phyloP scores from a whole-genome alignment of 1,140 invertebrate genomes.

The Trichonephila clavata region DNA sequence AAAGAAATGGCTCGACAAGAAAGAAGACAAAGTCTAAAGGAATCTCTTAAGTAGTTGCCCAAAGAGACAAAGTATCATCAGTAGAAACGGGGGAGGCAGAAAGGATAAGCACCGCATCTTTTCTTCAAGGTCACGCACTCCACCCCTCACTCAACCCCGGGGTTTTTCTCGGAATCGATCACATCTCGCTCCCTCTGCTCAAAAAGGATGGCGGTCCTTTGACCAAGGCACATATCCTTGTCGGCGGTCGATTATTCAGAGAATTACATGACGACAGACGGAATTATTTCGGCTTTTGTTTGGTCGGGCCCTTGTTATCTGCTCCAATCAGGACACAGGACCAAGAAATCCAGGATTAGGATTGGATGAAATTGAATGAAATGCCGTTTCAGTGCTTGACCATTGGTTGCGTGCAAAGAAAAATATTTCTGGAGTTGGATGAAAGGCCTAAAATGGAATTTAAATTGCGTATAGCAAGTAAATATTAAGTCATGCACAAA shows the following conservation, averaged over 20 bases:
- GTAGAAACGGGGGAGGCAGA: background rate
- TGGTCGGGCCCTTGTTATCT: background rate
- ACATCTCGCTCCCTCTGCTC: background rate
- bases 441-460: too few relatives aligned
- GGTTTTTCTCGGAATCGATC: background rate
- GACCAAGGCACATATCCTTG: background rate
- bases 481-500: too few relatives aligned
- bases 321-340: background rate
- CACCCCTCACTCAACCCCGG: background rate
- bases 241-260: conserved; percentile 27
- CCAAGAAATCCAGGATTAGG: background rate
- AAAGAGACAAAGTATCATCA: background rate
- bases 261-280: background rate
- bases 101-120: background rate
- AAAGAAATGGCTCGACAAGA: too few relatives aligned
- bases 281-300: background rate
- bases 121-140: conserved; percentile 33
- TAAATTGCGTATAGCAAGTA: too few relatives aligned
- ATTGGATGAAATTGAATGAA: background rate
- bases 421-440: too few relatives aligned
- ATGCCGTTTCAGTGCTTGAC: too few relatives aligned
- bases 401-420: too few relatives aligned
- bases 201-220: conserved; percentile 20
- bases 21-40: background rate
- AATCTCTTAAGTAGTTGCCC: background rate